A percentile compares a stretch with the other conserved stretches of the same genome.
phyloP scores from a whole-genome alignment of 2,113 vertebrate genomes.

The Planiliza haematocheilus region DNA sequence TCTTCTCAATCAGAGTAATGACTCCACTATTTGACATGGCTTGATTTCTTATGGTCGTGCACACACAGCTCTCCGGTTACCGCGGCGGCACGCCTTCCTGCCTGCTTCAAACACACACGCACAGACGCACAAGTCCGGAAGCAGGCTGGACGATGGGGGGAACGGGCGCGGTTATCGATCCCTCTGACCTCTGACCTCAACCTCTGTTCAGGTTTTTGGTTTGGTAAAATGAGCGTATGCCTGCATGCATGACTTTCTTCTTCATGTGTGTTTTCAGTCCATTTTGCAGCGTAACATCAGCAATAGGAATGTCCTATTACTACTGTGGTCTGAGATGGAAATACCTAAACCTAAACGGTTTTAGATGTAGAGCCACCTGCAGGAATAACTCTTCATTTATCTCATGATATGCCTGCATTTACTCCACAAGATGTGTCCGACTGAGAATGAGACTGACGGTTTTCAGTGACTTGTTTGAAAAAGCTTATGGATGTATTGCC shows the following conservation, averaged over 20 bases:
- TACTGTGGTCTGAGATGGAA: no score
- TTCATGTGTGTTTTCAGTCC: not conserved
- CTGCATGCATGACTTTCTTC: not conserved
- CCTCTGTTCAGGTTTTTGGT: slow-evolving; percentile 43
- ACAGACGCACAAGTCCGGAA: slow-evolving; percentile 45
- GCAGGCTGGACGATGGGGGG: slow-evolving; percentile 45
- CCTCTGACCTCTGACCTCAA: slow-evolving; percentile 55
- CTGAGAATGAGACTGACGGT: no score
- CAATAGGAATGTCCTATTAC: no score
- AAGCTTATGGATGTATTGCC: no score
- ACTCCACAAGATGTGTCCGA: no score
- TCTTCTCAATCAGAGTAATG: slow-evolving; percentile 66
- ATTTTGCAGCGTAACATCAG: no score
- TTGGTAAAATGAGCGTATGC: slow-evolving; percentile 17
- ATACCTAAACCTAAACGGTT: no score
- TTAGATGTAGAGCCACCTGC: no score
- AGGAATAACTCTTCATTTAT: no score
- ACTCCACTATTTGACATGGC: slow-evolving; percentile 52
- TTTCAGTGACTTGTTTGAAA: no score
- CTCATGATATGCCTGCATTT: no score
- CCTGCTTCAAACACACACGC: slow-evolving; percentile 43
- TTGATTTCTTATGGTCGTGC: slow-evolving; percentile 16
- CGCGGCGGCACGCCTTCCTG: slow-evolving; percentile 44
- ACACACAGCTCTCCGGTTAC: slow-evolving; percentile 64
- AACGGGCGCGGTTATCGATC: slow-evolving; percentile 52